phyloP scores from a whole-genome alignment of 2,888 invertebrate genomes.

The Athetis lepigone region DNA sequence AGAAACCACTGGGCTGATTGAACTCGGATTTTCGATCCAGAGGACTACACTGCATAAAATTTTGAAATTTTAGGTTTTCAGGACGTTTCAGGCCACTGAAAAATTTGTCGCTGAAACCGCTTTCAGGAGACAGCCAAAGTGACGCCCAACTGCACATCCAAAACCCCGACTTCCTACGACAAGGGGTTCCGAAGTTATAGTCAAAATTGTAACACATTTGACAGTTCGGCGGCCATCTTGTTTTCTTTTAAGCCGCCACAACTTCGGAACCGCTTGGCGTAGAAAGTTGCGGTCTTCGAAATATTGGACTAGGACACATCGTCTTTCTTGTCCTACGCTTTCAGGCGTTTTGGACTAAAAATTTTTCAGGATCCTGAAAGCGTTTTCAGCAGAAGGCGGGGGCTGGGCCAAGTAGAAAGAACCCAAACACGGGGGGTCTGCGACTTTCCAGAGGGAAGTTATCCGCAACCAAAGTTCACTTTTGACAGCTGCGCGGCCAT shows the following conservation, averaged over 20 bases:
- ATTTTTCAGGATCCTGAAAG: background rate
- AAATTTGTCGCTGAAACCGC: no score
- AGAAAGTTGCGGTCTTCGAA: background rate
- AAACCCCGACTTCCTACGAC: background rate
- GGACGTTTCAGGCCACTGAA: no score
- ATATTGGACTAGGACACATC: background rate
- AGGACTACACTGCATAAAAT: no score
- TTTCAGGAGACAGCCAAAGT: no score
- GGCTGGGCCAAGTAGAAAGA: background rate
- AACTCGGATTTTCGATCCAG: no score
- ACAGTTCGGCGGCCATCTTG: background rate
- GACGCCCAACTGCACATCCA: background rate
- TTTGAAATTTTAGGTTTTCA: no score
- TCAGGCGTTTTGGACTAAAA: background rate
- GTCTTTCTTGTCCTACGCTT: fast-evolving
- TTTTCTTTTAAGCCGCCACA: no score
- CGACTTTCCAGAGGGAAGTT: background rate
- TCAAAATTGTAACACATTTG: no score
- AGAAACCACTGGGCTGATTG: no score
- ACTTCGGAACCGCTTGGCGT: background rate
- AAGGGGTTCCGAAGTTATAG: no score
- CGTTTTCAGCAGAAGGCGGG: background rate
- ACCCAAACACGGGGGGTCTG: slow-evolving; percentile 3
- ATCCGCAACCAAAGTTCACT: background rate
- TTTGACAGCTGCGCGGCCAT: background rate